Base-by-base conservation (phyloP, 2,888 invertebrate genomes). In the Spilarctia lutea region DNA sequence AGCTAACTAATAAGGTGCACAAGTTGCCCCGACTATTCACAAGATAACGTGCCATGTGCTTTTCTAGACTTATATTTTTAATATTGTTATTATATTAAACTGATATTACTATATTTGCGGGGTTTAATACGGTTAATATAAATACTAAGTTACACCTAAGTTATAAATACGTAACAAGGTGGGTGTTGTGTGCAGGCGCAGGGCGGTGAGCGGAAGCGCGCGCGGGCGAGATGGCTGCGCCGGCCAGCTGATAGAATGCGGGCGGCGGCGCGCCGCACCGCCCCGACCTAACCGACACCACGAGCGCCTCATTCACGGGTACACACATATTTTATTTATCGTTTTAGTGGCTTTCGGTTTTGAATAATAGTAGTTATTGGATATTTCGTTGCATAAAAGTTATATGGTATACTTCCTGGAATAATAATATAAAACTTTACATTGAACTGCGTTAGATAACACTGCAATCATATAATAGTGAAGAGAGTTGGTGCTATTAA, bases 241-340 rank as follows among this genome's bases (percentile, higher is more conserved):
- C 92, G 89, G 89, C 92, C 94, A 93, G 95, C 95, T 96, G 95
- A 96, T 95, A 96, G 94, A 93, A 95, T 94, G 94, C 94, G 93
- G 93, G 93, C 94, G 94, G 94, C 96, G 93, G 94, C 93, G 93
- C 93, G 92, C 92, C 92, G 91, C 93, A 93, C 95, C 95, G 95
- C 95, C 93, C 94, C 93, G 90, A 94, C 94, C 90, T 96, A 95
- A 93, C 92, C 94, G 92, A 91, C 91, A 94, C 89, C 88, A 95
- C 95, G 95, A 93, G 89, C 92, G 92, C 94, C 92, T 91, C 93
- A 92, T 94, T 93, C 93, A 95, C 95, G 95, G 95, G 95, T 95
- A 89, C 83, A 74, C 95, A 89, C 83, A 75, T 30, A 76, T 48
- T 52, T 69, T 33, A 52, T 56, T n/a, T 69, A 35, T 69, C 33